Evolutionary conservation across 1,140 invertebrate species (phyloP).

Genomic region (Ridgeia piscesae): DNA sequence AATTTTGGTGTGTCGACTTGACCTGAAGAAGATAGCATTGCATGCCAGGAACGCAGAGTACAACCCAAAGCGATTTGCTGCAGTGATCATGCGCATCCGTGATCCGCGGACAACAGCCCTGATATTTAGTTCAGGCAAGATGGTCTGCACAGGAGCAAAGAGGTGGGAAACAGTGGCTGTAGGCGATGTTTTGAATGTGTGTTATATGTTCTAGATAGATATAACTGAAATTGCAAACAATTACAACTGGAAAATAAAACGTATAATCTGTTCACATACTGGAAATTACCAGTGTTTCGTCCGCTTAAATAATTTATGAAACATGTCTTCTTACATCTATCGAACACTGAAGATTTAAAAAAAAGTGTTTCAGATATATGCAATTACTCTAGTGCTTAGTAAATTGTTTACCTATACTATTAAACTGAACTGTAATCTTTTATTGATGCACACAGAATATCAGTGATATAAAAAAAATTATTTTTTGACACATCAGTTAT

Average conservation of each 20-base stretch:
- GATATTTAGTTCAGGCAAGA: constrained; percentile 99
- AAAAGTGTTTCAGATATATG: too few relatives aligned
- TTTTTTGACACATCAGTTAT: neutral
- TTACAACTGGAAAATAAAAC: neutral
- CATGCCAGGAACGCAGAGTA: constrained; percentile 99
- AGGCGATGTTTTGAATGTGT: neutral
- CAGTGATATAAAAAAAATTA: neutral
- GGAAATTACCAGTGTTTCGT: too few relatives aligned
- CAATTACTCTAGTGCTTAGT: constrained; percentile 16
- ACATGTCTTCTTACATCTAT: too few relatives aligned
- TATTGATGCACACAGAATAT: neutral
- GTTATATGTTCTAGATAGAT: neutral
- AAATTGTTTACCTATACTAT: neutral
- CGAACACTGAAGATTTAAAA: too few relatives aligned
- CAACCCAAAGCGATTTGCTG: constrained; percentile 99
- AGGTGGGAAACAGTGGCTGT: constrained; percentile 57
- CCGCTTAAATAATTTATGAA: too few relatives aligned
- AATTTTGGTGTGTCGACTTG: constrained; percentile 80
- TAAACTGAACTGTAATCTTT: constrained; percentile 10
- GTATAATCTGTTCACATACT: too few relatives aligned
- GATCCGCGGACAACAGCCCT: constrained; percentile 97
- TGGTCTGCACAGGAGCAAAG: constrained; percentile 99
- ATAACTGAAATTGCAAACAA: neutral
- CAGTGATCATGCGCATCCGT: constrained; percentile 99
- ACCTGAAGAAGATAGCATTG: constrained; percentile 84